Evolutionary conservation across 2,797 vertebrate genomes (phyloP).

Genomic region (Gymnothorax reevesii): DNA sequence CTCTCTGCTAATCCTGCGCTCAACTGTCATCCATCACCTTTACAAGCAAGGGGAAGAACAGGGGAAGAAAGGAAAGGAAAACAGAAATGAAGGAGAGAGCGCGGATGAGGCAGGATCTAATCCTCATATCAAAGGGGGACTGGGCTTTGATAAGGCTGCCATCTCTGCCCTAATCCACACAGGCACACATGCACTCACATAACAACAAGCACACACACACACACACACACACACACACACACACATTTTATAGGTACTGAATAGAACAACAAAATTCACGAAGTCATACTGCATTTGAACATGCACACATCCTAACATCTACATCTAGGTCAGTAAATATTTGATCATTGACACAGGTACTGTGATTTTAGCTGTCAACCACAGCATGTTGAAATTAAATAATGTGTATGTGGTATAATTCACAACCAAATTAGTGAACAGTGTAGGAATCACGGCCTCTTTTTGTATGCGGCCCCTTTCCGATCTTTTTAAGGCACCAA

Average conservation of each 20-base stretch:
- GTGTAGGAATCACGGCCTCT: no score
- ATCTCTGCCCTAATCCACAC: conserved; percentile 23
- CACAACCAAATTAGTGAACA: no score
- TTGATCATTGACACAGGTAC: no score
- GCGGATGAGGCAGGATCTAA: conserved; percentile 31
- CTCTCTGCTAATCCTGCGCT: conserved; percentile 22
- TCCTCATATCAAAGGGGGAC: conserved; percentile 31
- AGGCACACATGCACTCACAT: not conserved
- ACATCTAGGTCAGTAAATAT: no score
- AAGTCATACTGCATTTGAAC: not conserved
- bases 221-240: not conserved
- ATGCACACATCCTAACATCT: not conserved
- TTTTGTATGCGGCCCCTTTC: no score
- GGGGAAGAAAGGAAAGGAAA: conserved; percentile 28
- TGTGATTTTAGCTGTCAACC: no score
- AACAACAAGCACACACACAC: not conserved
- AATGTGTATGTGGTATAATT: no score
- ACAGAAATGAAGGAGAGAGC: conserved; percentile 35
- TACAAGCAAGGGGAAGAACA: conserved; percentile 31
- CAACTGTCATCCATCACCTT: conserved; percentile 34
- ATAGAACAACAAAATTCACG: no score
- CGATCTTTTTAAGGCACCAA: no score
- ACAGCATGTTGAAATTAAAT: no score
- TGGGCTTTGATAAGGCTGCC: conserved; percentile 18
- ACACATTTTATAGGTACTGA: not conserved